These are phyloP conservation scores for Odontesthes bonariensis DNA, from an alignment of 2,113 vertebrate genomes.

Conservation along the genomic window DNA sequence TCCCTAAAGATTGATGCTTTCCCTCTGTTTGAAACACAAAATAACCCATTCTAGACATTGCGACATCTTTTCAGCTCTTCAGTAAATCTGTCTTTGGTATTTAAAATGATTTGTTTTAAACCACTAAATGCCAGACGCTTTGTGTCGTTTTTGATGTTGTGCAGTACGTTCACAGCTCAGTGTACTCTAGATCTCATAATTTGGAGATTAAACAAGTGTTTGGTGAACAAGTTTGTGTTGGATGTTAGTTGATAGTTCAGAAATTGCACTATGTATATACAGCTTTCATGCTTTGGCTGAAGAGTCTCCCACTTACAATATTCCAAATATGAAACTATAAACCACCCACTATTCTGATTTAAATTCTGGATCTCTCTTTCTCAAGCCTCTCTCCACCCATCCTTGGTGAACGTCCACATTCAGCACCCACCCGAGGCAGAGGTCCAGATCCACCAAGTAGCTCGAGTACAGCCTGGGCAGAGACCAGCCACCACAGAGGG, in stretches of 20 bases:
- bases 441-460: constrained; percentile 84
- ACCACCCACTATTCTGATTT: constrained; percentile 25
- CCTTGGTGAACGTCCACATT: constrained; percentile 85
- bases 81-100: constrained; percentile 61
- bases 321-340: constrained; percentile 34
- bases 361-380: constrained; percentile 43
- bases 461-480: constrained; percentile 79
- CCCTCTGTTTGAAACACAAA: constrained; percentile 62
- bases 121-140: constrained; percentile 35
- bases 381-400: constrained; percentile 81
- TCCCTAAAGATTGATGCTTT: constrained; percentile 70
- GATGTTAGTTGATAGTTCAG: constrained; percentile 39
- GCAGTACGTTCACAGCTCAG: constrained; percentile 42
- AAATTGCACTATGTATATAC: constrained; percentile 42
- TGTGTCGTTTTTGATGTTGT: constrained; percentile 50
- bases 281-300: constrained; percentile 45
- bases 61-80: constrained; percentile 54
- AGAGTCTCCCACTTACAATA: constrained; percentile 21
- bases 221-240: constrained; percentile 36
- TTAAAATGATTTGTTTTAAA: constrained; percentile 66
- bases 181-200: constrained; percentile 33
- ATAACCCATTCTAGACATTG: constrained; percentile 58
- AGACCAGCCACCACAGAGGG: constrained; percentile 74
- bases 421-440: constrained; percentile 84
- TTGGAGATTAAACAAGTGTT: constrained; percentile 36